Conservation (phyloP, 2,888 invertebrate species). For the Zaprionus lineosus region DNA sequence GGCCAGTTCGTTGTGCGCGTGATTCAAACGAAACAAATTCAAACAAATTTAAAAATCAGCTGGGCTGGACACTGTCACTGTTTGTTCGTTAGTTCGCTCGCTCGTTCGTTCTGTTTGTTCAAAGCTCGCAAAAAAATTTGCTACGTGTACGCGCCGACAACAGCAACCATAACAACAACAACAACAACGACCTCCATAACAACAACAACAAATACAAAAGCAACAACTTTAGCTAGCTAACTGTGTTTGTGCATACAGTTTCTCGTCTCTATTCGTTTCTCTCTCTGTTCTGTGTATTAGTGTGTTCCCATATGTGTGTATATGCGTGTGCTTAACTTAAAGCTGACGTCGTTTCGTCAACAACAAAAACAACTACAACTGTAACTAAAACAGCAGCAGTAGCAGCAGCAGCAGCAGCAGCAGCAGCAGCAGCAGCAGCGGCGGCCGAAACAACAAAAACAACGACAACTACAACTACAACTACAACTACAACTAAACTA, state of each 20-base stretch:
- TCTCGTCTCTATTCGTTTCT: conserved; percentile 45
- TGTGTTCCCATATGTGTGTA: conserved; percentile 31
- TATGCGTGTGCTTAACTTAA: conserved; percentile 59
- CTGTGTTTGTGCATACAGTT: conserved; percentile 44
- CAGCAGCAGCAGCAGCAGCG: conserved; percentile 10
- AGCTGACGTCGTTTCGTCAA: conserved; percentile 54
- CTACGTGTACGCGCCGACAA: conserved; percentile 52
- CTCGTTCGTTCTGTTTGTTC: conserved; percentile 65
- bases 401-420: conserved; percentile 5
- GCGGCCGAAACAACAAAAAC: conserved; percentile 3
- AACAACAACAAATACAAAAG: conserved; percentile 20
- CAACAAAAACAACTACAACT: conserved; percentile 21
- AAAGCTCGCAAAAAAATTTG: conserved; percentile 56
- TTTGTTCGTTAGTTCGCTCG: conserved; percentile 69
- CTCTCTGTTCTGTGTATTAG: conserved; percentile 30
- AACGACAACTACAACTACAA: conserved; percentile 20
- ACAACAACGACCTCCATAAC: conserved; percentile 24
- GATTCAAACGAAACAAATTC: conserved; percentile 38
- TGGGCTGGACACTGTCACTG: conserved; percentile 50
- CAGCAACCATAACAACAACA: conserved; percentile 29
- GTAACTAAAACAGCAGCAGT: conserved; percentile 17
- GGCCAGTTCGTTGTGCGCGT: conserved; percentile 59
- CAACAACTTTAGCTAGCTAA: conserved; percentile 37
- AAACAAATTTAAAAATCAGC: conserved; percentile 50
- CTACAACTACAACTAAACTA: conserved; percentile 18